Evolutionary conservation across 2,888 invertebrate genomes (phyloP), one percentile per base, ranked within the genome.

Genomic region (Dysmachus trigonus): DNA sequence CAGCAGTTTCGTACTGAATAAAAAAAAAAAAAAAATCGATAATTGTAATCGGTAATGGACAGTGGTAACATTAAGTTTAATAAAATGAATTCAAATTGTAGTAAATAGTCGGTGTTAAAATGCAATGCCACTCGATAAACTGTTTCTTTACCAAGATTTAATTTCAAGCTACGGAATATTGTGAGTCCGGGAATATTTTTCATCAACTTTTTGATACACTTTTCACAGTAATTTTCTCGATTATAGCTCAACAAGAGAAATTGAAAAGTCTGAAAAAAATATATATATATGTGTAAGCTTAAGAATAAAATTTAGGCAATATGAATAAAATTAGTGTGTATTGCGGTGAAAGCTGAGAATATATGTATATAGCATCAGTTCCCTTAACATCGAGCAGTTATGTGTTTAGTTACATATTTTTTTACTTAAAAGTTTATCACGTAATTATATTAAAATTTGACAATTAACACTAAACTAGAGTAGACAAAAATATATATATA

Each of bases 381-480:
- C 22, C 51, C 41, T 15, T 51, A 53, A 81, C 81, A 81, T 53
- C 51, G 47, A 79, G 79, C 47, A 82, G 38, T 72, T 72, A 83
- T n/a, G 8, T 38, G 72, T 83, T 83, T 87, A 87, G 84, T 87
- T 87, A 87, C 87, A 84, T 41, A 41, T 41, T 10, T 41, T 41
- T 71, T n/a, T 27, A 77, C 47, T 85, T 22, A 74, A 84, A 62
- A 22, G 10, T 79, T 86, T 53, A 82, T 73, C 47, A 79, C 18
- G 15, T 85, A 77, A 82, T 31, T 62, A 76, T 82, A 62, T 41
- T 83, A 83, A 83, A 41, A 71, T 83, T 83, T 71, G 77, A 85
- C 85, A 85, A 85, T 62, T 76, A 85, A 85, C 35, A 85, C 77
- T 86, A 86, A 76, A 79, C 72, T 85, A 74, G 30, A 51, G 31